Evolutionary conservation across 1,140 invertebrate species (phyloP).

Genomic region (Drosophila ironensis): DNA sequence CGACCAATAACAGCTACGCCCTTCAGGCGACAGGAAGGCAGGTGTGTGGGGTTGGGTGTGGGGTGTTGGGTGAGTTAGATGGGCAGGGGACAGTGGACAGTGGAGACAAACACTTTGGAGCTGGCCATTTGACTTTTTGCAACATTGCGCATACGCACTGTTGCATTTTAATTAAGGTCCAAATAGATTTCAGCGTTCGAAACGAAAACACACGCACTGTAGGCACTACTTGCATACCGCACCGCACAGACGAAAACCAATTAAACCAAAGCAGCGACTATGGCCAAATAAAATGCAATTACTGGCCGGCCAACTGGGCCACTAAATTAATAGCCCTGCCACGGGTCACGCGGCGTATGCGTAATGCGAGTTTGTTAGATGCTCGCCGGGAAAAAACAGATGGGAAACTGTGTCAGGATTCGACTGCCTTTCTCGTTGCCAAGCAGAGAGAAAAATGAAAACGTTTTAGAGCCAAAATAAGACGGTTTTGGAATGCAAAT

Average conservation of each 20-base stretch:
- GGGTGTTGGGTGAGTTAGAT: no score
- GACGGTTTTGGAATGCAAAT: no score
- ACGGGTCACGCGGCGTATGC: slow-evolving; percentile 54
- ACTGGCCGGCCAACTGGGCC: slow-evolving; percentile 37
- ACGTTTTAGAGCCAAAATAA: background rate
- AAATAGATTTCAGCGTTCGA: slow-evolving; percentile 59
- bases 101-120: slow-evolving; percentile 17
- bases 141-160: slow-evolving; percentile 69
- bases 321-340: slow-evolving; percentile 72
- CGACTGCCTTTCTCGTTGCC: background rate
- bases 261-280: slow-evolving; percentile 71
- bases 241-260: slow-evolving; percentile 58
- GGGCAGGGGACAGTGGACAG: background rate
- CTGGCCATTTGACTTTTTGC: slow-evolving; percentile 68
- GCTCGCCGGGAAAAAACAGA: slow-evolving; percentile 5
- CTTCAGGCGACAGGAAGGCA: slow-evolving; percentile 10
- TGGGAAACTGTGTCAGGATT: slow-evolving; percentile 19
- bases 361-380: slow-evolving; percentile 50
- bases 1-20: background rate
- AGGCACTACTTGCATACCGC: background rate
- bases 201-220: slow-evolving; percentile 14
- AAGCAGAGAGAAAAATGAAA: background rate
- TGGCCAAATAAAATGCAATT: slow-evolving; percentile 74
- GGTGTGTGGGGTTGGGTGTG: background rate
- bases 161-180: slow-evolving; percentile 74